Evolutionary conservation across 2,113 vertebrate genomes (phyloP).

Genomic region (Rhinoptilus africanus): DNA sequence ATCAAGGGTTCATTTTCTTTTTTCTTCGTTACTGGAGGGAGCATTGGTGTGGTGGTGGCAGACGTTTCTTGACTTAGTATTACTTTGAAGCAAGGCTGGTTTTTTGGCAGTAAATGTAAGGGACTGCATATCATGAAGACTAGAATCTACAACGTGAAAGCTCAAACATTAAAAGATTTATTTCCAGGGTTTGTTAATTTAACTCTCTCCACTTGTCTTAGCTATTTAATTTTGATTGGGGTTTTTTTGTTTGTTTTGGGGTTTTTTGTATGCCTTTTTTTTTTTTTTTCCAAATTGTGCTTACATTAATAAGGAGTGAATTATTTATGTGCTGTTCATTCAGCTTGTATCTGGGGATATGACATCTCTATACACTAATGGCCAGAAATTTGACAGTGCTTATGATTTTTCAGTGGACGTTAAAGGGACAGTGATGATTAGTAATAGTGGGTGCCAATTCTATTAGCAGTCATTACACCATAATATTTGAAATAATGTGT

Average conservation of each 20-base stretch:
- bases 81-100: not conserved
- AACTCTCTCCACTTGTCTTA: not conserved
- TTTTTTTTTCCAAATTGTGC: not conserved
- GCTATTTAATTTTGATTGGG: not conserved
- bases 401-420: not conserved
- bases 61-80: not conserved
- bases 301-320: not conserved
- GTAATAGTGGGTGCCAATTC: not conserved
- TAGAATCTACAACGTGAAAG: not conserved
- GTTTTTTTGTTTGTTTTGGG: not conserved
- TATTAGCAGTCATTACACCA: not conserved
- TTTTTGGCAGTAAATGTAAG: not conserved
- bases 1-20: not conserved
- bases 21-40: not conserved
- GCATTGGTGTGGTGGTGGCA: not conserved
- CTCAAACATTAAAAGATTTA: not conserved
- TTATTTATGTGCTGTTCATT: not conserved
- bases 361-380: not conserved
- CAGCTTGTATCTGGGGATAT: not conserved
- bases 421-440: not conserved
- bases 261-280: too few species aligned
- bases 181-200: not conserved
- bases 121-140: not conserved
- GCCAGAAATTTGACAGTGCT: not conserved
- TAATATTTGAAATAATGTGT: not conserved